Evolutionary conservation across 2,797 vertebrate species (phyloP), one percentile per base, ranked within the genome.

Genomic region (Loris lydekkerianus): DNA sequence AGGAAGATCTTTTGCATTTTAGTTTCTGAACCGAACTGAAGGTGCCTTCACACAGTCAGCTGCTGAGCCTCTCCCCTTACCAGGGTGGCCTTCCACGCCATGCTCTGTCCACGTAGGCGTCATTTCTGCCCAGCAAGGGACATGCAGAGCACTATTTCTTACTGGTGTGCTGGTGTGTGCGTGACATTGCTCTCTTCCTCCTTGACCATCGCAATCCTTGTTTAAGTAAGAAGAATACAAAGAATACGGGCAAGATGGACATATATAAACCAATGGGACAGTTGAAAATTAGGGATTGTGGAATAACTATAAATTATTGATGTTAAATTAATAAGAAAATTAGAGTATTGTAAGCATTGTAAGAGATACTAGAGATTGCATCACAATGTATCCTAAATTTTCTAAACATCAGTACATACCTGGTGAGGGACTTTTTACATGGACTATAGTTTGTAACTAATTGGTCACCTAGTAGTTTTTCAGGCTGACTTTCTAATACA

Each of bases 21-120:
- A 98, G 96, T 97, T 87, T 98, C 95, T 96, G 98, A 97, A 98
- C 95, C 78, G 76, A 97, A 98, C 10, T 70, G 92, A 97, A 96
- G 97, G 93, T 97, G 86, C 97, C 97, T 98, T 97, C 96, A 84
- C 95, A 90, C 94, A 96, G 97, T 89, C 97, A 97, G 91, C 17
- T n/a, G 73, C 95, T 95, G 70, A 10, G 29, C 89, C 93, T 97
- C 77, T 67, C 60, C 86, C 37, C 60, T 96, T 96, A 46, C 97
- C 97, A 92, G 93, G 85, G 86, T 96, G 97, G 93, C 83, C 89
- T 78, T 91, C 46, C 80, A 34, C 40, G 93, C 83, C 95, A 73
- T 63, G 69, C 69, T 77, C 63, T 82, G 95, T 89, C 96, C 95
- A 77, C 18, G 29, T 96, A 84, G 1, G 82, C 77, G 80, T 95